These are phyloP conservation scores for Doris montereyensis DNA, from an alignment of 2,888 invertebrate species.

Conservation along the genomic window DNA sequence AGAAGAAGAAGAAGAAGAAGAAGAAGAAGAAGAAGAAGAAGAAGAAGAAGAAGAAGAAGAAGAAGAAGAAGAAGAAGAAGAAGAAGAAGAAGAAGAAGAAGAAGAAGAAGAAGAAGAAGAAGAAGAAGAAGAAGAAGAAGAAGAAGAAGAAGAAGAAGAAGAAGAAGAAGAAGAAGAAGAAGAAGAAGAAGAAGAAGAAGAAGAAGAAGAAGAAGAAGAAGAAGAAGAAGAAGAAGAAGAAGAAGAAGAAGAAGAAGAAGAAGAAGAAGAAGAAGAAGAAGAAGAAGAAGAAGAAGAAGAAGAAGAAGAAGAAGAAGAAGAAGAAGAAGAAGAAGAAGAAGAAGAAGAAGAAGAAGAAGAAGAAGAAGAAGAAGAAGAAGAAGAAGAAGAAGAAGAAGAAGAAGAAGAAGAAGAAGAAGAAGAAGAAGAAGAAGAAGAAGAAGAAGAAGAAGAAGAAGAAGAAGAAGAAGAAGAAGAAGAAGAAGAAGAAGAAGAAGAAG, in stretches of 20 bases:
- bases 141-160: constrained; percentile 12
- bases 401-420: background rate
- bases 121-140: background rate
- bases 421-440: background rate
- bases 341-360: background rate
- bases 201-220: constrained; percentile 11
- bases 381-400: constrained; percentile 1
- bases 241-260: background rate
- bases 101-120: background rate
- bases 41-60: background rate
- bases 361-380: background rate
- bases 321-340: background rate
- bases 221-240: background rate
- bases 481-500: background rate
- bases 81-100: background rate
- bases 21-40: background rate
- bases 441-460: background rate
- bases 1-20: background rate
- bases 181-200: background rate
- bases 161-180: constrained; percentile 21
- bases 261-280: background rate
- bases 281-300: background rate
- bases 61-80: background rate
- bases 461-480: background rate
- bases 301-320: background rate